Evolutionary conservation across 2,113 vertebrate genomes (phyloP).

Genomic region (Triplophysa tibetana): DNA sequence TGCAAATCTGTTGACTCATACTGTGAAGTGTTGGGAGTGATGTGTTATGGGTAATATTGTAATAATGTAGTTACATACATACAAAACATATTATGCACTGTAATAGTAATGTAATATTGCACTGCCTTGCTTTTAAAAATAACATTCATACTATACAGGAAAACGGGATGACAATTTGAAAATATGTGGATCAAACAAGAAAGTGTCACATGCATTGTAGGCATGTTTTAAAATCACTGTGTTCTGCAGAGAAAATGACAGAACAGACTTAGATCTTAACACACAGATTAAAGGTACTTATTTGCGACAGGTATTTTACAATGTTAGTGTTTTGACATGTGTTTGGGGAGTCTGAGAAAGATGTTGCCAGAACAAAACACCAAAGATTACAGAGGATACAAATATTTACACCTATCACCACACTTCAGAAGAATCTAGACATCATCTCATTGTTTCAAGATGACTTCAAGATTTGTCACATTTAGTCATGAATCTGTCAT

Average conservation of each 20-base stretch:
- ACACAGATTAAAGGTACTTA: not conserved
- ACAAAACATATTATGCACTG: too few relatives aligned
- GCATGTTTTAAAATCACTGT: slow-evolving; percentile 15
- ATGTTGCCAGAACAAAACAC: slow-evolving; percentile 22
- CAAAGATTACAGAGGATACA: not conserved
- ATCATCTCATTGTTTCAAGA: not conserved
- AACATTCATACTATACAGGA: too few relatives aligned
- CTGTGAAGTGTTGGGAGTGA: too few relatives aligned
- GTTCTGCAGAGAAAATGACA: slow-evolving; percentile 27
- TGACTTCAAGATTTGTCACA: not conserved
- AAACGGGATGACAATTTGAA: not conserved
- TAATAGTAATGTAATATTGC: too few relatives aligned
- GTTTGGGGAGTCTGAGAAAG: slow-evolving; percentile 12
- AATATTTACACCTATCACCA: slow-evolving; percentile 13
- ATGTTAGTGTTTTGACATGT: not conserved
- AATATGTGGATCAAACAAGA: not conserved
- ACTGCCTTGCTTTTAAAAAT: too few relatives aligned
- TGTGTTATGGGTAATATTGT: too few relatives aligned
- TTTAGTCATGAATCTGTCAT: too few relatives aligned
- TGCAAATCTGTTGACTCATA: too few relatives aligned
- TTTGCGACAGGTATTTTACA: not conserved
- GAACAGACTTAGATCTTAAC: not conserved
- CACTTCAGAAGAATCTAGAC: slow-evolving; percentile 25
- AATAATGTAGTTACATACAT: too few relatives aligned
- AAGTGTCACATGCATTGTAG: slow-evolving; percentile 1